Evolutionary conservation across 2,888 invertebrate genomes (phyloP).

Genomic region (Diogma glabrata): DNA sequence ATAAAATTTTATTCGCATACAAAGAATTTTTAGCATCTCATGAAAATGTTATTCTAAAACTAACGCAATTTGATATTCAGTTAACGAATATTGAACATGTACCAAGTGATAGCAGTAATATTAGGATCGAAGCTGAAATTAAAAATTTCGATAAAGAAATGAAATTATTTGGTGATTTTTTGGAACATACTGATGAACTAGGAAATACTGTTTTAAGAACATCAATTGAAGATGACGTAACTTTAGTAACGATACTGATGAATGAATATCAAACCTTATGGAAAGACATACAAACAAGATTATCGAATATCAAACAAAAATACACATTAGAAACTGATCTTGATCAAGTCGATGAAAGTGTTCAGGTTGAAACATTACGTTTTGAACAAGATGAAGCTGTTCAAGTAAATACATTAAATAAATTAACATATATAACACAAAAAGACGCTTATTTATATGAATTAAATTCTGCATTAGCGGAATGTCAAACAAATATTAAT

Average conservation of each 20-base stretch:
- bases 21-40: constrained; percentile 61
- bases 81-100: constrained; percentile 58
- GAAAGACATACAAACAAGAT: constrained; percentile 45
- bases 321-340: constrained; percentile 28
- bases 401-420: constrained; percentile 69
- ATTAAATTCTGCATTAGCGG: constrained; percentile 57
- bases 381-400: constrained; percentile 67
- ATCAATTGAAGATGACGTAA: constrained; percentile 43
- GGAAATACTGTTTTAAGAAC: constrained; percentile 48
- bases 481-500: constrained; percentile 55
- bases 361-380: constrained; percentile 61
- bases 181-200: constrained; percentile 47
- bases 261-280: constrained; percentile 54
- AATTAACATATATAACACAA: constrained; percentile 54
- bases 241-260: constrained; percentile 45
- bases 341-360: constrained; percentile 47
- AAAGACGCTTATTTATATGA: constrained; percentile 74
- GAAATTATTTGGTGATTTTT: constrained; percentile 38
- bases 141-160: constrained; percentile 44
- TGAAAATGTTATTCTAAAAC: constrained; percentile 53
- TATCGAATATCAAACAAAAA: constrained; percentile 37
- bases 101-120: constrained; percentile 28
- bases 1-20: constrained; percentile 46
- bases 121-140: constrained; percentile 22
- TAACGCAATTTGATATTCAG: constrained; percentile 60